Evolutionary conservation across 1,140 invertebrate species (phyloP).

Genomic region (Matsumurasca onukii): DNA sequence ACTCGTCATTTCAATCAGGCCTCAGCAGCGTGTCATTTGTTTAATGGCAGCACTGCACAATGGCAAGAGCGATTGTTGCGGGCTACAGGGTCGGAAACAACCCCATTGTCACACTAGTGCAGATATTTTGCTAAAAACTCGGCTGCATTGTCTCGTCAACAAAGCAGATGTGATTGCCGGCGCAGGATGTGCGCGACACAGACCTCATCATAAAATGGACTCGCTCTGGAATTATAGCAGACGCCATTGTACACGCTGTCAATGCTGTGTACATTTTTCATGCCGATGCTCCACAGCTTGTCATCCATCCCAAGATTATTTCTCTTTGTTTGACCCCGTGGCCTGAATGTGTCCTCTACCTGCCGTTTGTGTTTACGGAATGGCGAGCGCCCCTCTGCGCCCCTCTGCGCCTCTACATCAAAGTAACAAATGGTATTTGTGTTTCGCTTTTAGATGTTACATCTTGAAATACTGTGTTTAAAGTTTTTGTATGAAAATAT

Average conservation of each 20-base stretch:
- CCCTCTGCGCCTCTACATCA: no score
- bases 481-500: no score
- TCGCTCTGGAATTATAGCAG: conserved; percentile 14
- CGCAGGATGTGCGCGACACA: not conserved
- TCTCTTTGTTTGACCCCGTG: not conserved
- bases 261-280: conserved; percentile 14
- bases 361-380: no score
- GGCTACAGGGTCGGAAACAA: conserved; percentile 22
- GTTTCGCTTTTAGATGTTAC: no score
- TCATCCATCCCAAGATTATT: conserved; percentile 4
- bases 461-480: no score
- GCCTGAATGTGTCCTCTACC: not conserved
- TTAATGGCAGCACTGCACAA: conserved; percentile 19
- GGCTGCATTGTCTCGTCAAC: not conserved
- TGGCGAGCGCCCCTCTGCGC: no score
- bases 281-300: not conserved
- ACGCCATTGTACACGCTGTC: conserved; percentile 15
- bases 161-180: conserved; percentile 19
- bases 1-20: conserved; percentile 23
- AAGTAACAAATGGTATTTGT: no score
- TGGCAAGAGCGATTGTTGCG: conserved; percentile 24
- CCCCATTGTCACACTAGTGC: conserved; percentile 18
- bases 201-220: conserved; percentile 31
- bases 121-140: conserved; percentile 26
- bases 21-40: conserved; percentile 22